A percentile compares a stretch with the other conserved stretches of the same genome.
These are phyloP conservation scores for Prietella phreatophila DNA, from an alignment of 2,113 vertebrate species.

Conservation along the genomic window DNA sequence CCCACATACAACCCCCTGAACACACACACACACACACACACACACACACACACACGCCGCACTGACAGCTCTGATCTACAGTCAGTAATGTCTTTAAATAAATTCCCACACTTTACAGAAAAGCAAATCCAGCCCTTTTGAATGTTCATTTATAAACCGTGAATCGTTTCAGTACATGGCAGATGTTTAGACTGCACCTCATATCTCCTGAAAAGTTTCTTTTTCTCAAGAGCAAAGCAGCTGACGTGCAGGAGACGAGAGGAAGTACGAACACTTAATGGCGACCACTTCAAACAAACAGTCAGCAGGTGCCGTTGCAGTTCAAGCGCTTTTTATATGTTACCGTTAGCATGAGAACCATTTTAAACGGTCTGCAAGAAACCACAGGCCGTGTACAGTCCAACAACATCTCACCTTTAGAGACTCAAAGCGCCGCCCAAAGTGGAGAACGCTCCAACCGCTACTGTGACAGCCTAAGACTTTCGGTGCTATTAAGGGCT, in stretches of 20 bases:
- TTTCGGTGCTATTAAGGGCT: not conserved
- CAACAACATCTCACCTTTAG: slow-evolving; percentile 7
- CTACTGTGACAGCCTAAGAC: not conserved
- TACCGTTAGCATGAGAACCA: slow-evolving; percentile 37
- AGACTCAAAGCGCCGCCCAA: slow-evolving; percentile 14
- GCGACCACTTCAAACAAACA: slow-evolving; percentile 42
- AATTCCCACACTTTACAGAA: not conserved
- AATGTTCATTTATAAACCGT: not conserved
- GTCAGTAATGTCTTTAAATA: not conserved
- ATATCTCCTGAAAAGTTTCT: not conserved
- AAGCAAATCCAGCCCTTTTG: not conserved
- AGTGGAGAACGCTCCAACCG: slow-evolving; percentile 35
- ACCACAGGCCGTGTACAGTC: slow-evolving; percentile 36
- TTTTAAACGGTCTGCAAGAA: slow-evolving; percentile 23
- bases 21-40: not conserved
- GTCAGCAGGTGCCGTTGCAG: slow-evolving; percentile 29
- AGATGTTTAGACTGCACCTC: not conserved
- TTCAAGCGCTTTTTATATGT: slow-evolving; percentile 30
- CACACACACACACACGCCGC: not conserved
- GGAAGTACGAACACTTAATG: not conserved
- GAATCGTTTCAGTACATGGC: not conserved
- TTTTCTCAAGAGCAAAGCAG: slow-evolving; percentile 61
- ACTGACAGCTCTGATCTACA: not conserved
- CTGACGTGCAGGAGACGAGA: not conserved
- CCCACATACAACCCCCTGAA: not conserved